A percentile compares a stretch with the other conserved stretches of the same genome.
Conservation (phyloP, 2,888 invertebrate genomes). For the Cinara cedri region DNA sequence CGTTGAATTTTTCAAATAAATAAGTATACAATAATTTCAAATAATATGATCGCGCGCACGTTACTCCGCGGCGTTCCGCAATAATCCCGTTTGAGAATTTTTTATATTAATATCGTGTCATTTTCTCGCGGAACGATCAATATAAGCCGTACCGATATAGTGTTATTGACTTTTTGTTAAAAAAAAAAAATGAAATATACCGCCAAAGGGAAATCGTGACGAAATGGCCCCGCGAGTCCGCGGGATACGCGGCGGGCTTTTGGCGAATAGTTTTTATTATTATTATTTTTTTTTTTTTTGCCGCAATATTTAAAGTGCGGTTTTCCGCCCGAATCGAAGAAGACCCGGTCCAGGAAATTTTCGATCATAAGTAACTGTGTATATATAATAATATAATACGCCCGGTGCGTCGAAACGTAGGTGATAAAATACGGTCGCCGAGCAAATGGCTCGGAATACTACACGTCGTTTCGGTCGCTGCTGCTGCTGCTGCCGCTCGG, state of each 20-base stretch:
- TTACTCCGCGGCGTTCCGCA: too few species aligned
- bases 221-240: slow-evolving; percentile 5
- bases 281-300: too few species aligned
- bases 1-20: too few species aligned
- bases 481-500: too few species aligned
- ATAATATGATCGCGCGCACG: not conserved
- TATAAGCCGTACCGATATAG: too few species aligned
- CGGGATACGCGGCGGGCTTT: too few species aligned
- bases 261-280: slow-evolving; percentile 11
- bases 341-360: not conserved
- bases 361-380: slow-evolving; percentile 5
- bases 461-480: not conserved
- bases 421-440: slow-evolving; percentile 43
- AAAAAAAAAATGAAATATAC: not conserved
- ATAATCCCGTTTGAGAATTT: slow-evolving; percentile 12
- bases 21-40: too few species aligned
- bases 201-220: slow-evolving; percentile 30
- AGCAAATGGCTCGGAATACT: slow-evolving; percentile 44
- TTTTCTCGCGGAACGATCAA: not conserved
- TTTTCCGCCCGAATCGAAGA: slow-evolving; percentile 7
- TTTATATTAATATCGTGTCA: not conserved
- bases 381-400: not conserved
- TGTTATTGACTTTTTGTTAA: slow-evolving; percentile 34
- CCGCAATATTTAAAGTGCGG: slow-evolving; percentile 45
- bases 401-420: slow-evolving; percentile 6